Conservation (phyloP, 2,113 vertebrate species). For the Albula goreensis region DNA sequence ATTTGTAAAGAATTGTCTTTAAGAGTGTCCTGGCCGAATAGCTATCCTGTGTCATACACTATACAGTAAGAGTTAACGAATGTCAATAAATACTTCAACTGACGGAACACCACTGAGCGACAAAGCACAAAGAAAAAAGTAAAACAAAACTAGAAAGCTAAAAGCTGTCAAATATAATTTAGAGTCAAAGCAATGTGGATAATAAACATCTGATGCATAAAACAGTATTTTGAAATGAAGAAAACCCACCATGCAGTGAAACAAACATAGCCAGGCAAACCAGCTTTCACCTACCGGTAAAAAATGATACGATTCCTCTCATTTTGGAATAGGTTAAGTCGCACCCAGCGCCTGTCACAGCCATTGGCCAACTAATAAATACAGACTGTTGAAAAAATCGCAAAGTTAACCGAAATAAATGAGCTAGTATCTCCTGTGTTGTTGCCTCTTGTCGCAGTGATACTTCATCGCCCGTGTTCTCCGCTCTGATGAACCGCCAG, state of each 20-base stretch:
- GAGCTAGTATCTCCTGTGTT: not conserved
- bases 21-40: not conserved
- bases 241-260: not conserved
- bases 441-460: not conserved
- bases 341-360: slow-evolving; percentile 48
- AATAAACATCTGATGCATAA: not conserved
- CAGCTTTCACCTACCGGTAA: slow-evolving; percentile 58
- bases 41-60: not conserved
- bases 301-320: slow-evolving; percentile 64
- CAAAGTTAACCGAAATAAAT: not conserved
- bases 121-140: no score
- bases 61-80: no score
- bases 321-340: slow-evolving; percentile 66
- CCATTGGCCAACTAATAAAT: slow-evolving; percentile 45
- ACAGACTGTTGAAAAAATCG: rapidly evolving
- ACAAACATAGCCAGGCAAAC: not conserved
- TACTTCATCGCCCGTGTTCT: no score
- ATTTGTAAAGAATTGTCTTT: no score
- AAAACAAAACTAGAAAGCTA: not conserved
- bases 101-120: no score
- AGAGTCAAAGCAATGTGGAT: not conserved
- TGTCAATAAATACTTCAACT: no score
- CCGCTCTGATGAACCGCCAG: not conserved
- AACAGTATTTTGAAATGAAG: not conserved
- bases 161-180: not conserved